Base-by-base conservation (phyloP, 1,140 invertebrate species). In the Drosophila novamexicana region DNA sequence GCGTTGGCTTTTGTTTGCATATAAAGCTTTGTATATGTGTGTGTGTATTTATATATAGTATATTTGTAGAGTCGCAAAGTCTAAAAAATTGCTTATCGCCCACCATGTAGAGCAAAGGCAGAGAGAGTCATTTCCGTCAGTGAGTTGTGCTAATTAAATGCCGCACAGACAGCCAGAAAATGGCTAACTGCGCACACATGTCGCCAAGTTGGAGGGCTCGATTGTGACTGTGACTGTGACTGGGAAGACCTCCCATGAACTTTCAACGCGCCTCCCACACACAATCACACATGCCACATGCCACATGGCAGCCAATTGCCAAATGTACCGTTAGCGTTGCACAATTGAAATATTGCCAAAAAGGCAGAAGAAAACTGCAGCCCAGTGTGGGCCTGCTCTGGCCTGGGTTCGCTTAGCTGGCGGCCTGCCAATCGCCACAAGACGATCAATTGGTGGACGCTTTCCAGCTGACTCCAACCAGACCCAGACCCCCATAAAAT, bases 281-380 rank as follows among this genome's bases (percentile, higher is more conserved):
- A 70, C 67, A 67, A 18, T 71, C 65, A 74, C 61, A 67, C 59
- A 75, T 65, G 53, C 64, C 52, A 49, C 34, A 67, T 40, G 36
- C 64, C 52, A 49, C 34, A 67, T 40, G 36, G 77, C 69, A 34
- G 64, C 66, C 64, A 71, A 66, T 83, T 67, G 80, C 64, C 80
- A 64, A 56, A 56, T 57, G 44, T 88, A 82, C 82, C 82, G 82
- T 86, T 86, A 81, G 79, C 83, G 62, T 82, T 82, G 82, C 83
- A 88, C 82, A 88, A 86, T 88, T 88, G 83, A 86, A 82, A 86
- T 88, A 77, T 84, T 82, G 75, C 54, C 66, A 74, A 82, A 76
- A 70, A 53, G 68, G 81, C 57, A 76, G 78, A 78, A 74, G 80
- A 79, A 71, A 81, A 81, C 58, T 65, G 79, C 71, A 73, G 47